Evolutionary conservation across 2,797 vertebrate species (phyloP).

Genomic region (Lates japonicus): DNA sequence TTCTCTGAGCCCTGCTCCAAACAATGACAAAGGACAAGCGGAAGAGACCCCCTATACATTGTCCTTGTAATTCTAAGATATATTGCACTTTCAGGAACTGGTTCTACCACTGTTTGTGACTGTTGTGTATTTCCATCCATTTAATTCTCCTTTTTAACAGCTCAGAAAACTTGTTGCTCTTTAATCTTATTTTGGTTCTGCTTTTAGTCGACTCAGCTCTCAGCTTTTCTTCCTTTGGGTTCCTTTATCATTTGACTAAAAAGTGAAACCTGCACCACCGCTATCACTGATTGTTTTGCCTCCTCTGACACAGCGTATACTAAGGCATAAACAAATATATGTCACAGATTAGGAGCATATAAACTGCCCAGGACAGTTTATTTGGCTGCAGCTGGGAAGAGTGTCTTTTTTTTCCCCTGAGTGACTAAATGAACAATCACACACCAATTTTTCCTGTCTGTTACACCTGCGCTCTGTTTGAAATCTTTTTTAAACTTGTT

Average conservation of each 20-base stretch:
- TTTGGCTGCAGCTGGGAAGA: neutral
- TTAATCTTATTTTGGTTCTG: neutral
- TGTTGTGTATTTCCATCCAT: neutral
- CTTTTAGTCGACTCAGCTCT: too few species aligned
- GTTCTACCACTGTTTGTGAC: neutral
- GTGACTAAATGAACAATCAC: neutral
- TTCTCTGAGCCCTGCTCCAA: neutral
- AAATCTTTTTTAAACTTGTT: neutral
- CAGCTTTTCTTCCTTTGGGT: too few species aligned
- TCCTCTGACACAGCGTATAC: neutral
- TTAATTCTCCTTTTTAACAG: neutral
- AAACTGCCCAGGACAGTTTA: too few species aligned
- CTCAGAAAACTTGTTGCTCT: neutral
- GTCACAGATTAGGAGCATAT: neutral
- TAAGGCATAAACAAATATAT: neutral
- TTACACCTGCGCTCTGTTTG: neutral
- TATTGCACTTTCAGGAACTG: neutral
- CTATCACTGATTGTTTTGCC: neutral
- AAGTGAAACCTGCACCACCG: neutral
- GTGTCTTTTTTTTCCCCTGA: neutral
- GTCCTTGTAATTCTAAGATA: neutral
- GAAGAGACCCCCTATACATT: neutral
- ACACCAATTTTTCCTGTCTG: neutral
- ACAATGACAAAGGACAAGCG: neutral
- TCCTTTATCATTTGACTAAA: too few species aligned